phyloP scores from a whole-genome alignment of 2,797 vertebrate genomes.

The Silurus aristotelis region DNA sequence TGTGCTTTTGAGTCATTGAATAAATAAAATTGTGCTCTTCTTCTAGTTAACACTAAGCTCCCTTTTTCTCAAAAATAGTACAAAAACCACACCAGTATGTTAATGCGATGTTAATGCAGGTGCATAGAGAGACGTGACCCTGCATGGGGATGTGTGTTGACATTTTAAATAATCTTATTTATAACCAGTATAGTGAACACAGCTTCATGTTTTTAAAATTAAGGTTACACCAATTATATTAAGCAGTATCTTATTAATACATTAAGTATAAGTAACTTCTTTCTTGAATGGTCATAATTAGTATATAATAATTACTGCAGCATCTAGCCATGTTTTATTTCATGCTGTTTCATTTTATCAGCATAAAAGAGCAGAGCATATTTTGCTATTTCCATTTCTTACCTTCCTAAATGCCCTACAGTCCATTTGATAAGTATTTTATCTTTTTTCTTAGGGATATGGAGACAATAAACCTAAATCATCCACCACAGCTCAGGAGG shows the following conservation, averaged over 20 bases:
- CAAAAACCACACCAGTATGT: not conserved
- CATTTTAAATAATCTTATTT: not conserved
- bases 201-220: too few species aligned
- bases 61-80: not conserved
- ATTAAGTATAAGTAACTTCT: too few species aligned
- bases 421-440: not conserved
- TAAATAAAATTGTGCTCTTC: not conserved
- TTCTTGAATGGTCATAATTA: too few species aligned
- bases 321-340: too few species aligned
- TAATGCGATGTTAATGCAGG: not conserved
- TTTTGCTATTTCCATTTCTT: not conserved
- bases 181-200: too few species aligned
- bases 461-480: slow-evolving; percentile 97
- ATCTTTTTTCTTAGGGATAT: slow-evolving; percentile 80
- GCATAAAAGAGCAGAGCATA: too few species aligned
- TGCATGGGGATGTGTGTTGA: too few species aligned
- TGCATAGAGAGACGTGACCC: not conserved
- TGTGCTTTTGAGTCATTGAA: not conserved
- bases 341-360: too few species aligned
- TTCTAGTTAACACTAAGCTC: not conserved
- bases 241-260: too few species aligned
- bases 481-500: slow-evolving; percentile 92
- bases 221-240: too few species aligned
- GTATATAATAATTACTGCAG: too few species aligned
- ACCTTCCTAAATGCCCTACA: not conserved